These are phyloP conservation scores for Acanthoscelides obtectus DNA, from an alignment of 2,888 invertebrate species.

Conservation along the genomic window DNA sequence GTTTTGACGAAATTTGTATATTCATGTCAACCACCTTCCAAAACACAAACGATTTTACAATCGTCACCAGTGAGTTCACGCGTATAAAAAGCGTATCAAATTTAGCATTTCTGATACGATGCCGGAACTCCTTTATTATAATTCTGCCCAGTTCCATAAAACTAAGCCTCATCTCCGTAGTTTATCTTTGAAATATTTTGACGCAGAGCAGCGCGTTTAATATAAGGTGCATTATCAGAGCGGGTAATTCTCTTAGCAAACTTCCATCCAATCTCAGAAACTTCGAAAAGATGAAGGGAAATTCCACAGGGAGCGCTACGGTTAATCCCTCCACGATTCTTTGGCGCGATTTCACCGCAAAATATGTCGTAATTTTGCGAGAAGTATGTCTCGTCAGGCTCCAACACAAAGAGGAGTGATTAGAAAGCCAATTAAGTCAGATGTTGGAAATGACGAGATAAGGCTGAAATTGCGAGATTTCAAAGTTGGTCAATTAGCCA, in stretches of 20 bases:
- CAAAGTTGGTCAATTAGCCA: no score
- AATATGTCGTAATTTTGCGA: not conserved
- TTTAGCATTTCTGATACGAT: no score
- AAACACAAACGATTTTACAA: no score
- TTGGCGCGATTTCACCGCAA: not conserved
- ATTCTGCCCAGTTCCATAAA: no score
- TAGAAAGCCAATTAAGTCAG: not conserved
- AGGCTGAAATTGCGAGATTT: not conserved
- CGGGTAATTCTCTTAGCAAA: not conserved
- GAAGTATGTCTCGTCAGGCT: not conserved
- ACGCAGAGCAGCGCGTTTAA: not conserved
- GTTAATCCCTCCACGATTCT: not conserved
- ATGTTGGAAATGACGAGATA: not conserved
- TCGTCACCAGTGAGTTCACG: no score
- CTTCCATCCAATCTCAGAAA: not conserved
- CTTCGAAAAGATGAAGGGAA: not conserved
- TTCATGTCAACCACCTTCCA: no score
- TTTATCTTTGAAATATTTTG: not conserved
- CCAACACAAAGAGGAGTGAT: not conserved
- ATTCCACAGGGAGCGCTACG: not conserved
- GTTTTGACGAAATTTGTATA: no score
- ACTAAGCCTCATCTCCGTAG: no score
- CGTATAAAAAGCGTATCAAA: no score
- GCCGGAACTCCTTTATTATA: no score
- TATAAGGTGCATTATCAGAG: not conserved